Evolutionary conservation across 2,113 vertebrate genomes (phyloP).

Genomic region (Neogobius melanostomus): DNA sequence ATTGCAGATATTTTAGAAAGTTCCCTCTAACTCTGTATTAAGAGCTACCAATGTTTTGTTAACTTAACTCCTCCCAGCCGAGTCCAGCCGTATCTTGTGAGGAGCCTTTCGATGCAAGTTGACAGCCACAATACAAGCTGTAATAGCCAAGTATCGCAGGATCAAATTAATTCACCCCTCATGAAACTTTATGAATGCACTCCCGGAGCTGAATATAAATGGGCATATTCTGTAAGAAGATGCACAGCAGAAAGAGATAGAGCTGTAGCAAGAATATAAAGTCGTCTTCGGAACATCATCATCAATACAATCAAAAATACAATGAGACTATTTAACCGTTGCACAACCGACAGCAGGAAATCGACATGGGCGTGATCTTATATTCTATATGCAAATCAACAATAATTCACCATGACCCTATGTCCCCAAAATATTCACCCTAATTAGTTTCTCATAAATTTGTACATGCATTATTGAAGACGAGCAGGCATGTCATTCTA

Average conservation of each 20-base stretch:
- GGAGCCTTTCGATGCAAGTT: slow-evolving; percentile 47
- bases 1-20: slow-evolving; percentile 11
- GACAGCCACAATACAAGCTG: slow-evolving; percentile 54
- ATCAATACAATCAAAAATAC: slow-evolving; percentile 14
- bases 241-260: slow-evolving; percentile 22
- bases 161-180: slow-evolving; percentile 70
- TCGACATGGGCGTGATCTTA: not conserved
- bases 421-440: slow-evolving; percentile 27
- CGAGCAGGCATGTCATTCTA: slow-evolving; percentile 1
- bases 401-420: not conserved
- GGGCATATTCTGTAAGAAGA: slow-evolving; percentile 31
- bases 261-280: slow-evolving; percentile 22
- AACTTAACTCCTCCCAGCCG: not conserved
- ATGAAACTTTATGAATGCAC: slow-evolving; percentile 70
- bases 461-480: slow-evolving; percentile 20
- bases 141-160: slow-evolving; percentile 62
- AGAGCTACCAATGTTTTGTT: not conserved
- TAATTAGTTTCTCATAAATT: slow-evolving; percentile 37
- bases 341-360: not conserved
- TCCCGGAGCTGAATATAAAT: slow-evolving; percentile 60
- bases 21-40: slow-evolving; percentile 27
- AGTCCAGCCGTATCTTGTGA: slow-evolving; percentile 38
- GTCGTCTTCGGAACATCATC: slow-evolving; percentile 18
- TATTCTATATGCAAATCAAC: not conserved
- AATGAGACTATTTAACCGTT: not conserved